A percentile compares a stretch with the other conserved stretches of the same genome.
Conservation (phyloP, 2,797 vertebrate genomes). For the Sebastes itinus region DNA sequence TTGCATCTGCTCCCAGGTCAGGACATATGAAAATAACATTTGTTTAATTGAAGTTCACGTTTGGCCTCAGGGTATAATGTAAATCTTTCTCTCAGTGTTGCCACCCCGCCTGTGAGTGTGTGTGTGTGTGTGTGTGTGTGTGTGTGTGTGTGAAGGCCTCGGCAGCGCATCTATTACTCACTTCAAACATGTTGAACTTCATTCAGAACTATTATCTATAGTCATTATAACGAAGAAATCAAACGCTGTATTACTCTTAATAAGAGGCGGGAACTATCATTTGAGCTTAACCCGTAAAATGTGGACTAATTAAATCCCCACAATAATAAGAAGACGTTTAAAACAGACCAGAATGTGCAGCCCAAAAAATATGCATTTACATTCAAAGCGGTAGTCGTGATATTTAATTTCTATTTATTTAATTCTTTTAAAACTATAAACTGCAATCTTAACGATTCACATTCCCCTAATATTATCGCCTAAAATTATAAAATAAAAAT, state of each 20-base stretch:
- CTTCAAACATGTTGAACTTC: no score
- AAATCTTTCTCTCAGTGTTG: conserved; percentile 15
- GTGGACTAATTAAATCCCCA: background rate
- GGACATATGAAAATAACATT: conserved; percentile 46
- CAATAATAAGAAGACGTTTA: background rate
- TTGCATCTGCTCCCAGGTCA: conserved; percentile 32
- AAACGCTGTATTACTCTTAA: background rate
- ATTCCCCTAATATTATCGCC: background rate
- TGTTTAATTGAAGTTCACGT: conserved; percentile 50
- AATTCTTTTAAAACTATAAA: background rate
- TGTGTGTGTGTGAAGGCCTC: no score
- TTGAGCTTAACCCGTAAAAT: background rate
- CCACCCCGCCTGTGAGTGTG: no score
- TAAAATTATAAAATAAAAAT: no score
- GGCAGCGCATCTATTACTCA: no score
- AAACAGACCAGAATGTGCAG: background rate
- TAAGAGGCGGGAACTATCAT: background rate
- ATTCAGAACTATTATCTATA: no score
- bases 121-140: no score
- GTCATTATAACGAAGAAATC: background rate
- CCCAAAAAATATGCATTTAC: background rate
- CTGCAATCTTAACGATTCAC: background rate
- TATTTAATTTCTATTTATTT: background rate
- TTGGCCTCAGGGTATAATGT: conserved; percentile 40
- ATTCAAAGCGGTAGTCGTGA: background rate